phyloP scores from a whole-genome alignment of 2,797 vertebrate species.

The Lemur catta region DNA sequence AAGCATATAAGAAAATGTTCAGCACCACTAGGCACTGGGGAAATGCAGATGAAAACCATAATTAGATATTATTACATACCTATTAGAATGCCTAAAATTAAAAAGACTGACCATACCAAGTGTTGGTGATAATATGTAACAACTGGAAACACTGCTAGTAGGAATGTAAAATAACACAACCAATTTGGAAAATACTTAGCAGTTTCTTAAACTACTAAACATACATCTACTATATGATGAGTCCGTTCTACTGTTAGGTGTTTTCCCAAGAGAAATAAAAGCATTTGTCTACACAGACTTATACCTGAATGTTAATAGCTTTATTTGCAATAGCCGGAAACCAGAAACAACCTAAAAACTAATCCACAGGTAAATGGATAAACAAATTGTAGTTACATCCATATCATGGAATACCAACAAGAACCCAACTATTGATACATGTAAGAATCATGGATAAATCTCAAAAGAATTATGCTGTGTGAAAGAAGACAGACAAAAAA shows the following conservation, averaged over 20 bases:
- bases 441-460: not conserved
- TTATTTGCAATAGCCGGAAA: not conserved
- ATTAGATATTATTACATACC: not conserved
- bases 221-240: not conserved
- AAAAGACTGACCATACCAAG: not conserved
- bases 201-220: not conserved
- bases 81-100: not conserved
- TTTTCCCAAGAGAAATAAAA: not conserved
- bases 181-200: not conserved
- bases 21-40: not conserved
- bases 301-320: not conserved
- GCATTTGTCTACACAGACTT: not conserved
- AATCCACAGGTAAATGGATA: not conserved
- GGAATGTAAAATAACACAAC: not conserved
- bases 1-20: not conserved
- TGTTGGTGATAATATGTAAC: not conserved
- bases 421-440: not conserved
- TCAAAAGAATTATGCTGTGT: not conserved
- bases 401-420: not conserved
- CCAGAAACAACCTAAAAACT: not conserved
- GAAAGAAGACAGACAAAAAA: not conserved
- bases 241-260: not conserved
- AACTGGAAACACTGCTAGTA: not conserved
- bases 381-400: not conserved
- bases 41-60: not conserved